Evolutionary conservation across 1,140 invertebrate species (phyloP).

Genomic region (Alviniconcha marisindica): DNA sequence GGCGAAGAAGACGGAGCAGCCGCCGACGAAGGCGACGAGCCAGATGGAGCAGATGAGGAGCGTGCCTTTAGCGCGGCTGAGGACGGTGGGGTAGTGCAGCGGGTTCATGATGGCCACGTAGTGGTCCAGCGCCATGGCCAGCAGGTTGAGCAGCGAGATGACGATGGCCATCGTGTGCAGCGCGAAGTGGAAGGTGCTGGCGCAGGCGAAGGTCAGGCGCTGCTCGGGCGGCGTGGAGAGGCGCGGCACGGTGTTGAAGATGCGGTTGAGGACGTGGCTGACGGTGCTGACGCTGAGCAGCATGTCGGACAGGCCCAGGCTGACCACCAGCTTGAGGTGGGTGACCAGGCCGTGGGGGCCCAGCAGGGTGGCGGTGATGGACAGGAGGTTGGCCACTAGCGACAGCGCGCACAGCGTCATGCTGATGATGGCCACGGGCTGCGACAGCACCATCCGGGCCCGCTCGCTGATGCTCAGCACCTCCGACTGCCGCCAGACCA

Average conservation of each 20-base stretch:
- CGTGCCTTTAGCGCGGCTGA: constrained; percentile 80
- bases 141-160: constrained; percentile 82
- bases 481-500: background rate
- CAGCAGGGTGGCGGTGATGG: constrained; percentile 57
- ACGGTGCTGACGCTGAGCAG: constrained; percentile 61
- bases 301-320: constrained; percentile 63
- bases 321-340: constrained; percentile 68
- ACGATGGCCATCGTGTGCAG: constrained; percentile 60
- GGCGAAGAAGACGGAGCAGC: constrained; percentile 76
- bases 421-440: constrained; percentile 57
- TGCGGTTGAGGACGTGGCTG: constrained; percentile 55
- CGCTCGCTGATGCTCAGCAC: constrained; percentile 47
- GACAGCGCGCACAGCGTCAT: constrained; percentile 55
- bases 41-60: constrained; percentile 83
- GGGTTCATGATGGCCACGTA: constrained; percentile 92
- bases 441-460: constrained; percentile 47
- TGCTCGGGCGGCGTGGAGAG: constrained; percentile 35
- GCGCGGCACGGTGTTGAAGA: constrained; percentile 49
- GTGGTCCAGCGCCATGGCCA: constrained; percentile 83
- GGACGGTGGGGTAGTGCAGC: constrained; percentile 86
- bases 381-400: constrained; percentile 55
- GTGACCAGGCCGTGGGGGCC: constrained; percentile 55
- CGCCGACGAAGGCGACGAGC: constrained; percentile 78
- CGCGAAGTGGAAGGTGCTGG: constrained; percentile 53
- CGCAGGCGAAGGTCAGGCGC: constrained; percentile 51